Evolutionary conservation across 2,888 invertebrate species (phyloP), one percentile per base, ranked within the genome.

Genomic region (Ochropleura plecta): DNA sequence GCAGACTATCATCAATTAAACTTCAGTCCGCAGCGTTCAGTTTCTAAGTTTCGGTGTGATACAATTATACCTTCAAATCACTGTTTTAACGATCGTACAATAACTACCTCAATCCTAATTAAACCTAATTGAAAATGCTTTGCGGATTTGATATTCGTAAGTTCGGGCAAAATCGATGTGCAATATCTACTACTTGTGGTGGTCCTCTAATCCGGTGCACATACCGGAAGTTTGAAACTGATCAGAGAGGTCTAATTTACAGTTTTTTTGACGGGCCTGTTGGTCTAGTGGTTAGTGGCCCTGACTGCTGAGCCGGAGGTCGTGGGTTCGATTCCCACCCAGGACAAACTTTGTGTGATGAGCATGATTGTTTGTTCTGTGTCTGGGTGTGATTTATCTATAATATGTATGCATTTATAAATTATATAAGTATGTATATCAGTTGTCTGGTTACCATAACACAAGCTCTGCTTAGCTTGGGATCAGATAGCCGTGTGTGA

Each of bases 101-200:
- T 40, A 51, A 70, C 53, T 66, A 53, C 30, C 12, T 30, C n/a
- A 63, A 59, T 65, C 14, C 30, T 4, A 64, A 73, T 67, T 48
- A 48, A 62, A 16, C n/a, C 9, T 75, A 75, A 80, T 80, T 53
- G 44, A 44, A 3, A 49, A 14, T 30, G 44, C 20, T 59, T 62
- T 59, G 20, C 55, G 44, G 20, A 64, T 53, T 77, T 51, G 12
- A 40, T 40, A 76, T 69, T 69, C 30, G 49, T 57, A 46, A 53
- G 10, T 53, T 59, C 7, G 12, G 1, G 20, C 8, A 49, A 48
- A 48, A 60, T 73, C 5, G 18, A 40, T 68, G 16, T 57, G 44
- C 12, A 30, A 46, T 59, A 49, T 44, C 57, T 30, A 20, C 48
- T 18, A 16, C 44, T 49, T 60, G 51, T 53, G 42, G 16, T 44